Conservation (phyloP, 2,113 vertebrate species). For the Struthidea cinerea region DNA sequence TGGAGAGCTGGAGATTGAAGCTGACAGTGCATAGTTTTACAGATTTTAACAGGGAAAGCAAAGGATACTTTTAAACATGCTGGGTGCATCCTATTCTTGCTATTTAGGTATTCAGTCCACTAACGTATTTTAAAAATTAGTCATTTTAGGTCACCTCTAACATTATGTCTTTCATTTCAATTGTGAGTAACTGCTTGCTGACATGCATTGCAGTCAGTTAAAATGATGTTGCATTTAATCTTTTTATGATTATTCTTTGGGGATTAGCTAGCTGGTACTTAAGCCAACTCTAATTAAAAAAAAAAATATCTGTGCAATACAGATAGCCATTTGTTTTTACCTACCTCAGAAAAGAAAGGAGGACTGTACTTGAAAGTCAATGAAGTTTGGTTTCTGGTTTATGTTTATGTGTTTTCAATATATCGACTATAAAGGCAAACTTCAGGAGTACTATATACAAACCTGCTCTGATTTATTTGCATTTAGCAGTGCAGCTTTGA, state of each 20-base stretch:
- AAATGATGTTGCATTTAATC: constrained; percentile 6
- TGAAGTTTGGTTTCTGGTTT: constrained; percentile 16
- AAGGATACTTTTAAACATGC: not conserved
- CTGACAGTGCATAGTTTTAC: not conserved
- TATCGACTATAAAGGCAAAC: constrained; percentile 57
- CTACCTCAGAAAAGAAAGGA: not conserved
- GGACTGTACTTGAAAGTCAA: not conserved
- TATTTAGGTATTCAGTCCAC: not conserved
- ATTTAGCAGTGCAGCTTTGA: constrained; percentile 50
- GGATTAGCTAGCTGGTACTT: constrained; percentile 15
- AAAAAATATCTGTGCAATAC: not conserved
- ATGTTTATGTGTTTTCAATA: constrained; percentile 40
- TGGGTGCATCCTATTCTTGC: not conserved
- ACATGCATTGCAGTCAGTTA: not conserved
- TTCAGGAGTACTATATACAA: constrained; percentile 28
- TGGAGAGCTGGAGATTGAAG: not conserved
- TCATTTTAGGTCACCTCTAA: not conserved
- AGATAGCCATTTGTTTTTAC: constrained; percentile 18
- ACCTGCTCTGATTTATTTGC: constrained; percentile 58
- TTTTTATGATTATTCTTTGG: not conserved
- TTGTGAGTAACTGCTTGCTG: not conserved
- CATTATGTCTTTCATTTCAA: not conserved
- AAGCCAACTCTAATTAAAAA: constrained; percentile 17
- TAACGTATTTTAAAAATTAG: not conserved
- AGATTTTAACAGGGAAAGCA: not conserved